Conservation (phyloP, 2,797 vertebrate species). For the Spatula versicolor region DNA sequence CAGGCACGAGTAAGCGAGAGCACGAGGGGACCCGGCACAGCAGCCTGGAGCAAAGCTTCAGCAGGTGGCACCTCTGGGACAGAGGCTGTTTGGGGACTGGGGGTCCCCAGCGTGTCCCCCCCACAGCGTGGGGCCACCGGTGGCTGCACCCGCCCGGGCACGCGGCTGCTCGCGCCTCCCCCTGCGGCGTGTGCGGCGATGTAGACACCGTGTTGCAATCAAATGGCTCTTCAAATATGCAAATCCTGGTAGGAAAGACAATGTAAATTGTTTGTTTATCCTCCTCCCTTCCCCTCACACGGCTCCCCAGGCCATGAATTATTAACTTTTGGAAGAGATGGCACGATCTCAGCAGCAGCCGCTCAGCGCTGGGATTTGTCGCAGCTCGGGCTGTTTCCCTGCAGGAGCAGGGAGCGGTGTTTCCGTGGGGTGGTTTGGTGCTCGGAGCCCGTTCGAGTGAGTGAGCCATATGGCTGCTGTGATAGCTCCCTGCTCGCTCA, state of each 20-base stretch:
- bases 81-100: neutral
- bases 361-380: neutral
- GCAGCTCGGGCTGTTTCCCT: neutral
- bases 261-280: constrained; percentile 59
- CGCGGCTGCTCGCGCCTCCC: neutral
- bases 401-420: neutral
- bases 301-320: constrained; percentile 48
- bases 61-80: neutral
- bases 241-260: constrained; percentile 51
- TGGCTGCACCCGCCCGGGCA: neutral
- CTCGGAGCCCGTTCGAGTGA: neutral
- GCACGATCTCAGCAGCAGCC: neutral
- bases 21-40: neutral
- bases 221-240: constrained; percentile 45
- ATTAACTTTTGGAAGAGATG: constrained; percentile 43
- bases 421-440: neutral
- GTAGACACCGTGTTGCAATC: neutral
- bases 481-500: neutral
- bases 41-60: neutral
- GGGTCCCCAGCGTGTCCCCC: neutral
- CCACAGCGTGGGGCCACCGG: neutral
- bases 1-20: neutral
- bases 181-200: neutral
- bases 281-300: neutral
- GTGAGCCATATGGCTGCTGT: neutral